Conservation (phyloP, 2,888 invertebrate genomes). For the Aphodius sticticus region DNA sequence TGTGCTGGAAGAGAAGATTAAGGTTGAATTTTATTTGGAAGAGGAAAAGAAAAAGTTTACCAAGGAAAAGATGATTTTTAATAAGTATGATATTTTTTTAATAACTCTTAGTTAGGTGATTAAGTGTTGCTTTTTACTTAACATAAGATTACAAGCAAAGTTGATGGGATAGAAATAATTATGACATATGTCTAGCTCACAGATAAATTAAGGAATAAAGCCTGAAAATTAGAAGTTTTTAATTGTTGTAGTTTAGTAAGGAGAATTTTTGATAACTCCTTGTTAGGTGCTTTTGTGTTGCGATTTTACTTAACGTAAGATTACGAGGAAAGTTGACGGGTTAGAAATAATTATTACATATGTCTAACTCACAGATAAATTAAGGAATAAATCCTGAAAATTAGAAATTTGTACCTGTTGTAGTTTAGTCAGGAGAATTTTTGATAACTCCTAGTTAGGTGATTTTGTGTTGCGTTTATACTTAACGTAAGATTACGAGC, state of each 20-base stretch:
- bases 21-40: conserved; percentile 69
- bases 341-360: background rate
- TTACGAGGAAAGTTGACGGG: background rate
- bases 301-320: background rate
- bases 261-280: background rate
- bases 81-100: conserved; percentile 49
- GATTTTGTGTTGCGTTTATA: background rate
- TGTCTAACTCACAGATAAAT: background rate
- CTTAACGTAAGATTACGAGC: background rate
- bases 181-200: background rate
- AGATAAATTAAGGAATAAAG: background rate
- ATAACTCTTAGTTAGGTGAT: background rate
- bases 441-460: background rate
- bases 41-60: conserved; percentile 68
- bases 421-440: background rate
- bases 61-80: conserved; percentile 66
- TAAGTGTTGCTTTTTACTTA: background rate
- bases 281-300: background rate
- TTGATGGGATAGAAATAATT: background rate
- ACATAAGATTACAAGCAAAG: background rate
- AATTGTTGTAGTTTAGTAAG: background rate
- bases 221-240: background rate
- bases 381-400: background rate
- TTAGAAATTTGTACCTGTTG: background rate
- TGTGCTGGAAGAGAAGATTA: conserved; percentile 71